Base-by-base conservation (phyloP, 2,797 vertebrate species). In the Sylvia borin region DNA sequence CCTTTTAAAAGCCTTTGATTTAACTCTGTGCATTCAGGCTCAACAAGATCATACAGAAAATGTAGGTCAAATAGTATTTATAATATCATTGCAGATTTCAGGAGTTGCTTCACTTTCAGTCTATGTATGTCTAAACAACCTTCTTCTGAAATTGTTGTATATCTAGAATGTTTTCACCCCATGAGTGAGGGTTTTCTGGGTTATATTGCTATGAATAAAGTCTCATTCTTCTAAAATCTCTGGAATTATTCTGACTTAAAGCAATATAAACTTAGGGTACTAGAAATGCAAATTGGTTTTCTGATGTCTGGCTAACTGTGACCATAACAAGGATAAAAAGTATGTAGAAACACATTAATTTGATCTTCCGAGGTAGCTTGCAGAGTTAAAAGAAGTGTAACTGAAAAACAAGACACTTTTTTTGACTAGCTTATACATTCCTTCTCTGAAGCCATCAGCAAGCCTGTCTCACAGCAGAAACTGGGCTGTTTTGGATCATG, bases 1-100 rank as follows among this genome's bases (percentile, higher is more conserved):
- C 55, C 17, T 48, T 85, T 68, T 38, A 73, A 90, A 92, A 76
- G 19, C 22, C 40, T 95, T 90, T 95, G 60, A 79, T 88, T 90
- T 85, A 92, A 91, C 45, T 87, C 27, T 18, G 2, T 85, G 60
- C 53, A 53, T 90, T 82, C 67, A 70, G 24, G 48, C 31, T 82
- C 2, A 2, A 66, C 67, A 91, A 82, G 60, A 62, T 82, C 7
- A 3, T 55, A 29, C 17, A 66, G 60, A 73, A 92, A 73, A 90
- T 47, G 16, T n/a, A 66, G 25, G 8, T 66, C 53, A 79, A 91
- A 70, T 19, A 70, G 17, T n/a, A 73, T 43, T 85, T 66, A 45
- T 45, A 72, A 57, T 12, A 79, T 6, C 20, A 76, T 42, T 47
- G 40, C 9, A 89, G 58, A 68, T 9, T 70, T 31, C 25, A 66